These are phyloP conservation scores for Patella depressa DNA, from an alignment of 2,888 invertebrate species.

Conservation along the genomic window DNA sequence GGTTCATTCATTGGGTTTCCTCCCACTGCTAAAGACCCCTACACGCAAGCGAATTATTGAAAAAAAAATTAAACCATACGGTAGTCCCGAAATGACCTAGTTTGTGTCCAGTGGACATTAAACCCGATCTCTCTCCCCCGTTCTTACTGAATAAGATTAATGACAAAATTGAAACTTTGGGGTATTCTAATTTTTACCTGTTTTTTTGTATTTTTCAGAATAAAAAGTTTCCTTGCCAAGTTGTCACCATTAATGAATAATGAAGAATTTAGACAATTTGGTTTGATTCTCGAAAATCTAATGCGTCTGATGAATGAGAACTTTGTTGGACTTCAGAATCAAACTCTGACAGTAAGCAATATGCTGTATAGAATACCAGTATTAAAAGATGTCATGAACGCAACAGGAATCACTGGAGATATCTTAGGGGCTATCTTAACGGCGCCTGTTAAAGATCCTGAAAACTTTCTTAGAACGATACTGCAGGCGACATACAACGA, in stretches of 20 bases:
- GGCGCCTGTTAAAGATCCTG: slow-evolving; percentile 39
- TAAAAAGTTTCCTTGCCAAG: slow-evolving; percentile 22
- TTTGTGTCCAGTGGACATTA: too few species aligned
- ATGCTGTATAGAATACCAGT: slow-evolving; percentile 36
- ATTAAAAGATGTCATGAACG: slow-evolving; percentile 34
- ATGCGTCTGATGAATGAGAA: slow-evolving; percentile 39
- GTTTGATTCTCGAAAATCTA: slow-evolving; percentile 36
- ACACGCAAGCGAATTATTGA: too few species aligned
- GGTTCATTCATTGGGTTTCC: too few species aligned
- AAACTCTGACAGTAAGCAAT: slow-evolving; percentile 37
- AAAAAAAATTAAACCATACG: too few species aligned
- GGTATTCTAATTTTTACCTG: too few species aligned
- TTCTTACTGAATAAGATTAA: too few species aligned
- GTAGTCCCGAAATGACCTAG: too few species aligned
- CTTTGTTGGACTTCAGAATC: slow-evolving; percentile 31
- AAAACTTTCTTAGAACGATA: slow-evolving; percentile 33
- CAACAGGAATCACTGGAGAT: slow-evolving; percentile 38
- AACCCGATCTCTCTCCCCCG: too few species aligned
- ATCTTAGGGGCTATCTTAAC: slow-evolving; percentile 34
- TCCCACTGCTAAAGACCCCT: too few species aligned
- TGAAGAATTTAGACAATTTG: slow-evolving; percentile 35
- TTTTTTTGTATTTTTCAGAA: slow-evolving; percentile 12
- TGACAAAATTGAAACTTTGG: too few species aligned
- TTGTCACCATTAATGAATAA: slow-evolving; percentile 32
- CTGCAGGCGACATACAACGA: slow-evolving; percentile 22